Percentiles rank a stretch among this genome's conserved stretches.
Conservation (phyloP, 1,140 invertebrate species). For the Sminthurides bifidus region DNA sequence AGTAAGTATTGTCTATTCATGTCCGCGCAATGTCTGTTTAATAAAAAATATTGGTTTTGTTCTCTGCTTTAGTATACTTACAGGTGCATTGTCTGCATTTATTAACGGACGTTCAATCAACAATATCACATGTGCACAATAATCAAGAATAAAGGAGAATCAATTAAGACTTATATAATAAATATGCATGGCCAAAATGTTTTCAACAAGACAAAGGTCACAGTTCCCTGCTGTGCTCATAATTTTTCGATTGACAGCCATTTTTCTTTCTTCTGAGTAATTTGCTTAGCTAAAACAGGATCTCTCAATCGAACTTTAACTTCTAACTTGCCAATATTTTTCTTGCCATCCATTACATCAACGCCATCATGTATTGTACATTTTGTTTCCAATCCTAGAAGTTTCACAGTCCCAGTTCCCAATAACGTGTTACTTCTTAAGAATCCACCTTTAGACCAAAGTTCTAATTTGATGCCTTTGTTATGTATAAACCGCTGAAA, state of each 20-base stretch:
- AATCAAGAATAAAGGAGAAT: too few species aligned
- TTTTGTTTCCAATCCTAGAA: slow-evolving; percentile 70
- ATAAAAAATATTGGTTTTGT: too few species aligned
- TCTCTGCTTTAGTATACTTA: too few species aligned
- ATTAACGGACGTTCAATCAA: too few species aligned
- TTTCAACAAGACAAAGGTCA: too few species aligned
- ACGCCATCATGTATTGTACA: slow-evolving; percentile 80
- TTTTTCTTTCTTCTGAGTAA: slow-evolving; percentile 79
- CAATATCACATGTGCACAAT: too few species aligned
- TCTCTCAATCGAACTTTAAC: slow-evolving; percentile 80
- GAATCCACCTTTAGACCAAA: slow-evolving; percentile 86
- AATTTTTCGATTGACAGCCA: slow-evolving; percentile 61
- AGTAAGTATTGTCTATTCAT: too few species aligned
- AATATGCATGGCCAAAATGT: too few species aligned
- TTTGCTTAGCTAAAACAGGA: slow-evolving; percentile 76
- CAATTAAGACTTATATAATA: too few species aligned
- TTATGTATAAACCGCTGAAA: slow-evolving; percentile 77
- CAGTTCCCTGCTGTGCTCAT: too few species aligned
- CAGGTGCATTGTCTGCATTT: too few species aligned
- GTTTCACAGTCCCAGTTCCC: slow-evolving; percentile 70
- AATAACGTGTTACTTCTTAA: slow-evolving; percentile 72
- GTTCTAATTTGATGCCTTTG: slow-evolving; percentile 75
- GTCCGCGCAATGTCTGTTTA: too few species aligned
- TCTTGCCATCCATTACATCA: slow-evolving; percentile 85
- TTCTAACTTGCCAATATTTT: slow-evolving; percentile 76